Conservation (phyloP, 2,113 vertebrate genomes). For the Microcebus tavaratra region DNA sequence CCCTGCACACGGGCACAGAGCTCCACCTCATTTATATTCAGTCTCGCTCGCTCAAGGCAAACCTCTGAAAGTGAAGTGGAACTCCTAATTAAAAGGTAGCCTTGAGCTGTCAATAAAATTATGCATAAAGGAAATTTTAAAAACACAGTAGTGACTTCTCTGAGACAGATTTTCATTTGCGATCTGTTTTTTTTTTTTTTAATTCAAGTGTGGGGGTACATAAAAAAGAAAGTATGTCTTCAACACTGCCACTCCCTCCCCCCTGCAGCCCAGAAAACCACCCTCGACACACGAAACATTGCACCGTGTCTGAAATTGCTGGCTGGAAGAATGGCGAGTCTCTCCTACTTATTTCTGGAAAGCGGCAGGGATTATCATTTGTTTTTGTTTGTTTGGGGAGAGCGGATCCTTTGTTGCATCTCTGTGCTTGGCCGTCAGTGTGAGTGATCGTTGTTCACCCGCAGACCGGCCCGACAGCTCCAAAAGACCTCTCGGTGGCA, state of each 20-base stretch:
- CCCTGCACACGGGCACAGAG: background rate
- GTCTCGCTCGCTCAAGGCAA: background rate
- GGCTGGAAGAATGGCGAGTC: background rate
- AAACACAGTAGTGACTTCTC: slow-evolving; percentile 29
- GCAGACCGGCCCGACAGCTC: background rate
- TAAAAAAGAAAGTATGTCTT: background rate
- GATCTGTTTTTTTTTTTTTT: background rate
- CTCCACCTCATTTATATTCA: background rate
- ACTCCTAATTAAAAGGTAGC: slow-evolving; percentile 57
- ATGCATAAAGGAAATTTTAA: slow-evolving; percentile 47
- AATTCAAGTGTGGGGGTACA: background rate
- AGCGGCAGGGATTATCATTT: background rate
- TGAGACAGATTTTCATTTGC: background rate
- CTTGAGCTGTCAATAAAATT: slow-evolving; percentile 58
- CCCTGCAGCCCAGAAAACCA: background rate
- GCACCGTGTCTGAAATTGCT: background rate
- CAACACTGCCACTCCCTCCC: too few species aligned
- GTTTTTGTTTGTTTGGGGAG: background rate
- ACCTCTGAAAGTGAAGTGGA: background rate
- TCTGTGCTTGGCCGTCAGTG: accelerated
- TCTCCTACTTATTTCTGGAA: background rate
- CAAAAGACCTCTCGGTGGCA: background rate
- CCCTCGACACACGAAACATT: accelerated
- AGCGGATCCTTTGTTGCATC: background rate
- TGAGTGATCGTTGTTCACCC: too few species aligned